Evolutionary conservation across 2,113 vertebrate species (phyloP).

Genomic region (Menura novaehollandiae): DNA sequence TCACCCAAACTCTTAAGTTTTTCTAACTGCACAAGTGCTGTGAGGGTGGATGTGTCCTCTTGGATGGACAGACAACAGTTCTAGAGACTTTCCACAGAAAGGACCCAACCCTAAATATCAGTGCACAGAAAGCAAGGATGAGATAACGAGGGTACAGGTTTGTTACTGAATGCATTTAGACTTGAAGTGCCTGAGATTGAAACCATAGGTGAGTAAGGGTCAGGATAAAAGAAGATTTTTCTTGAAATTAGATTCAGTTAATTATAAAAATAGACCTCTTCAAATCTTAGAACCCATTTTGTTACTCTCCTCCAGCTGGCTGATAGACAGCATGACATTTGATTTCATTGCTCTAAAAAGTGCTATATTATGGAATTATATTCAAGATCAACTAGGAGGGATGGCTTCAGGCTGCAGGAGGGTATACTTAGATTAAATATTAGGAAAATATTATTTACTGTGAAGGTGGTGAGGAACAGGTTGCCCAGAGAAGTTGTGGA

Average conservation of each 20-base stretch:
- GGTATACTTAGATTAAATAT: not conserved
- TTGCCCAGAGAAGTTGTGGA: not conserved
- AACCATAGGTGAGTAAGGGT: not conserved
- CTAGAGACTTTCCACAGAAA: not conserved
- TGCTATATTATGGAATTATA: not conserved
- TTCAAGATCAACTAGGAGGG: not conserved
- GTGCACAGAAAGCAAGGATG: not conserved
- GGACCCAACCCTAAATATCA: accelerated
- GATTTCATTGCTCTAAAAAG: not conserved
- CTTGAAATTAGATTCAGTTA: not conserved
- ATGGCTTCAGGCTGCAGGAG: not conserved
- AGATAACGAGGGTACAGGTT: not conserved
- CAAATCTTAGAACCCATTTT: not conserved
- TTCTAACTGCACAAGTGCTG: not conserved
- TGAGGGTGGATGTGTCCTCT: accelerated
- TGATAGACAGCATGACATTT: not conserved
- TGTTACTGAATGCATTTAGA: not conserved
- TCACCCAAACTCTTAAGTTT: not conserved
- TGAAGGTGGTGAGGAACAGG: not conserved
- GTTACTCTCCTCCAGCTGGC: not conserved
- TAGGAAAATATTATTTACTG: not conserved
- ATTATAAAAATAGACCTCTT: not conserved
- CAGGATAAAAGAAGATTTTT: not conserved
- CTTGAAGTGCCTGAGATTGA: not conserved
- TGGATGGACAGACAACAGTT: not conserved